Percentiles rank a stretch among this genome's conserved stretches.
These are phyloP conservation scores for Rhynchophorus ferrugineus DNA, from an alignment of 1,140 invertebrate genomes.

Conservation along the genomic window DNA sequence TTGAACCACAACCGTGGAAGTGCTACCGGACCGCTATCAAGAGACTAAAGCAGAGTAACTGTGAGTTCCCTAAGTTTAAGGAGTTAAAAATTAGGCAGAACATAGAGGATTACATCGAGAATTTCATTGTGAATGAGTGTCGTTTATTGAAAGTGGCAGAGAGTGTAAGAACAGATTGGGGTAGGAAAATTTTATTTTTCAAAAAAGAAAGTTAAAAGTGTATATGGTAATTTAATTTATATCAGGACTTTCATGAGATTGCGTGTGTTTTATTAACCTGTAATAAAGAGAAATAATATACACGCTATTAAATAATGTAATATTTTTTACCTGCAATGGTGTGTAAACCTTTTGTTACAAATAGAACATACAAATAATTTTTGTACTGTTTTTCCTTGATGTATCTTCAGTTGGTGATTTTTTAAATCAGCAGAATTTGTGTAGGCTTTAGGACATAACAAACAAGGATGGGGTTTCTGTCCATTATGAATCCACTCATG, in stretches of 20 bases:
- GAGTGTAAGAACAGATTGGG: constrained; percentile 55
- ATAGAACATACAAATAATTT: not conserved
- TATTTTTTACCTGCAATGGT: constrained; percentile 1
- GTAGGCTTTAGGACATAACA: constrained; percentile 30
- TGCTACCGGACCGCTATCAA: constrained; percentile 67
- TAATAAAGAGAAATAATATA: not conserved
- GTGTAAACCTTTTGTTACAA: not conserved
- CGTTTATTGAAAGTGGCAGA: constrained; percentile 49
- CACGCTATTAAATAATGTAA: not conserved
- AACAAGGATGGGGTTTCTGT: constrained; percentile 31
- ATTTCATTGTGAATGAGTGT: constrained; percentile 45
- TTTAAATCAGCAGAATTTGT: constrained; percentile 33
- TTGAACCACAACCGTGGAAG: constrained; percentile 78
- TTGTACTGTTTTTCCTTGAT: not conserved
- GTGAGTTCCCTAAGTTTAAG: constrained; percentile 52
- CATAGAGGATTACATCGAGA: constrained; percentile 53
- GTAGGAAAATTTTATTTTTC: constrained; percentile 56
- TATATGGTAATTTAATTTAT: not conserved
- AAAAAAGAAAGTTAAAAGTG: constrained; percentile 11
- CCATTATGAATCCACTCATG: constrained; percentile 35
- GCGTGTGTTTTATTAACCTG: constrained; percentile 1
- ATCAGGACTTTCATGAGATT: not conserved
- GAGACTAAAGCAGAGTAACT: constrained; percentile 54
- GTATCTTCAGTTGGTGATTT: constrained; percentile 20
- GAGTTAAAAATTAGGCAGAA: constrained; percentile 52